A percentile compares a stretch with the other conserved stretches of the same genome.
Conservation (phyloP, 30 jellyfish, hydroid and myxozoan genomes). For the Aurelia sp. region DNA sequence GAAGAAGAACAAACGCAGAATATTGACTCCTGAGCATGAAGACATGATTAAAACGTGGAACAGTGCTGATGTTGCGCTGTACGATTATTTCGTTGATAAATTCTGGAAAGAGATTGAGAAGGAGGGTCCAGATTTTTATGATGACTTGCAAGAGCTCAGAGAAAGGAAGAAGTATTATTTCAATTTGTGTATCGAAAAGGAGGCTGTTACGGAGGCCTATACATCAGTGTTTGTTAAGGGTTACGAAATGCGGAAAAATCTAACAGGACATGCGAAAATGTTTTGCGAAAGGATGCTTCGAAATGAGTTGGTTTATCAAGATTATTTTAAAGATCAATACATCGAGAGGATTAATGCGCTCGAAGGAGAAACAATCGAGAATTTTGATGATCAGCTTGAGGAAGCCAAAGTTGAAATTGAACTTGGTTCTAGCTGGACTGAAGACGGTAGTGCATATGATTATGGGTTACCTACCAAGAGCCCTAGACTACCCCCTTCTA, state of each 20-base stretch:
- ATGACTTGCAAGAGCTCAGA: constrained; percentile 79
- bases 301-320: constrained; percentile 82
- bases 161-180: constrained; percentile 74
- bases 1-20: constrained; percentile 78
- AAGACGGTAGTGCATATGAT: constrained; percentile 42
- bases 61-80: constrained; percentile 89
- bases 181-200: constrained; percentile 81
- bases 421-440: constrained; percentile 35
- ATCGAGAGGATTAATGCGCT: constrained; percentile 28
- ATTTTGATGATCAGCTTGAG: constrained; percentile 72
- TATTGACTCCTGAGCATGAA: constrained; percentile 63
- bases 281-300: constrained; percentile 90
- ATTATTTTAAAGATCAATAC: constrained; percentile 72
- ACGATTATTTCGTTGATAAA: constrained; percentile 77
- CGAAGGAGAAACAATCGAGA: constrained; percentile 85
- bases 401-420: constrained; percentile 82
- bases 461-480: constrained; percentile 67
- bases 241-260: constrained; percentile 82
- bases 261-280: constrained; percentile 54
- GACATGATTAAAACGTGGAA: constrained; percentile 84
- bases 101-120: constrained; percentile 94
- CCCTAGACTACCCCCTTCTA: constrained; percentile 48
- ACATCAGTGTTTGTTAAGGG: constrained; percentile 92
- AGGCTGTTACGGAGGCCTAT: constrained; percentile 91
- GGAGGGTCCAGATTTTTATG: constrained; percentile 93